Evolutionary conservation across 53 echinoderm and acorn worm genomes (phyloP).

Genomic region (Mesocentrotus franciscanus): DNA sequence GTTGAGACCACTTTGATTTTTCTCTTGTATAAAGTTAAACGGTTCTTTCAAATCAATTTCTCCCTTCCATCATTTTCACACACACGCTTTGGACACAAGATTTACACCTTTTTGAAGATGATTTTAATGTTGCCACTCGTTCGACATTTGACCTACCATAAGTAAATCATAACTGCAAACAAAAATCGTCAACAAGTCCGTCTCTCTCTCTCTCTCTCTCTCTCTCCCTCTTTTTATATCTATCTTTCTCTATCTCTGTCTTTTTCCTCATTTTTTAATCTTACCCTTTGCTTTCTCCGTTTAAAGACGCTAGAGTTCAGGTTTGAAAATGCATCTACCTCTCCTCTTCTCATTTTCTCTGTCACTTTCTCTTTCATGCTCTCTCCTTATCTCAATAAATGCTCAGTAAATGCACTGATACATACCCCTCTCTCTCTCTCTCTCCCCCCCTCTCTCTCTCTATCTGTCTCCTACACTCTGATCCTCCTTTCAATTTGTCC

Average conservation of each 20-base stretch:
- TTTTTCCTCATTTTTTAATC: not conserved
- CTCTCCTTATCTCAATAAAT: not conserved
- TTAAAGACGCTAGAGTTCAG: too few relatives aligned
- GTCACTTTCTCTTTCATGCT: not conserved
- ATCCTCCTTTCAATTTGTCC: too few relatives aligned
- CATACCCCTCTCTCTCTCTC: not conserved
- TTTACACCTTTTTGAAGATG: constrained; percentile 43
- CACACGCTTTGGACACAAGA: not conserved
- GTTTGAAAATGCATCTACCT: not conserved
- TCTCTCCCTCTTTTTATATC: not conserved
- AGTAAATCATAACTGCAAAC: constrained; percentile 5
- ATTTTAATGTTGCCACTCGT: constrained; percentile 46
- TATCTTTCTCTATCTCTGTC: not conserved
- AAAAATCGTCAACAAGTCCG: constrained; percentile 4
- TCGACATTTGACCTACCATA: not conserved
- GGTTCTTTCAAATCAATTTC: not conserved
- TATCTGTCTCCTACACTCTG: not conserved
- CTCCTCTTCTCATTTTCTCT: not conserved
- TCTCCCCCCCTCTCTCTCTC: not conserved
- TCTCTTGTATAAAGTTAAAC: not conserved
- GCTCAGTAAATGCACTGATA: not conserved
- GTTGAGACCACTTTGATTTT: too few relatives aligned
- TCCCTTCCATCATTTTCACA: not conserved
- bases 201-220: not conserved
- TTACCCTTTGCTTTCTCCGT: too few relatives aligned